Base-by-base conservation (phyloP, 2,797 vertebrate genomes). In the Semaprochilodus insignis region DNA sequence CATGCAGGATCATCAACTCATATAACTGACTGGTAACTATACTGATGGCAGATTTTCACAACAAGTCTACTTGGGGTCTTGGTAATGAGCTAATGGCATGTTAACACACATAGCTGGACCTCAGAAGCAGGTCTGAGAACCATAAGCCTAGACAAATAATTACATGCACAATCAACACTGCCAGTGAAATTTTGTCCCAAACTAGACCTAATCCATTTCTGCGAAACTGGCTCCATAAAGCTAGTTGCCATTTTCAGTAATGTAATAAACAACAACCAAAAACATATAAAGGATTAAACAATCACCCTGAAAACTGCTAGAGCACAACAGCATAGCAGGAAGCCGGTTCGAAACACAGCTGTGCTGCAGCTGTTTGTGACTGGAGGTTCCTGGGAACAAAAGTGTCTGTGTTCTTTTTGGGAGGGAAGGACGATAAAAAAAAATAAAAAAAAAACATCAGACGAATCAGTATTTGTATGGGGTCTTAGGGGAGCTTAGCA, bases 311-410 rank as follows among this genome's bases (percentile, higher is more conserved):
- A 51, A 51, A 67, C 15, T 15, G 6, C 44, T 70, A 31, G 25
- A 25, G 60, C 67, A 44, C 40, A 44, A 71, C 14, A 55, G 25
- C 51, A 13, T 71, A 23, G 14, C 40, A 54, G 21, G 48, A 55
- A 73, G 40, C 13, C 23, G 31, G 51, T 69, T 21, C 51, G 36
- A 52, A 54, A 44, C 19, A 54, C 70, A 75, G 72, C 72, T 81
- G 80, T 55, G 63, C 34, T 10, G 66, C 72, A 69, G 72, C 71
- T 81, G 60, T 73, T 40, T 74, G 2, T 10, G 44, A 48, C 17
- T 52, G 19, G 15, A 59, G 52, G 54, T 34, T 57, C n/a, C 17
- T 21, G n/a, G 55, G 27, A 80, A 52, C n/a, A 70, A 23, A n/a
- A 51, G 15, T 7, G 44, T 4, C 23, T 51, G 23, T 71, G 67